Evolutionary conservation across 1,140 invertebrate species (phyloP).

Genomic region (Steinernema feltiae): DNA sequence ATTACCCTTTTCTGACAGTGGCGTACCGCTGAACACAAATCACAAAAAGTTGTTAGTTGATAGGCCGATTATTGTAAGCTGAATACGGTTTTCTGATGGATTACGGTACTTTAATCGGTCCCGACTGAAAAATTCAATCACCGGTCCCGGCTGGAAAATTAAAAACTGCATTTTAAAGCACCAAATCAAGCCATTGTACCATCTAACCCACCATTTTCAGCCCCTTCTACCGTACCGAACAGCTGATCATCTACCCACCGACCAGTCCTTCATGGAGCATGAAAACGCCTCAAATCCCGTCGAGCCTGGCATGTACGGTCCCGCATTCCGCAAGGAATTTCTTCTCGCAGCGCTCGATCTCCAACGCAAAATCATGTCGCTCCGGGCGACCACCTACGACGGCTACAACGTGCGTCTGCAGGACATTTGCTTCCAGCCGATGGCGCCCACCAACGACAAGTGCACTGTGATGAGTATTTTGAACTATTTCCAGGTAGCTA

Average conservation of each 20-base stretch:
- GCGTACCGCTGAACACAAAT: no score
- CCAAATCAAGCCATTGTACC: not conserved
- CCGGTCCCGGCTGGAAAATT: no score
- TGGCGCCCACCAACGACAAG: constrained; percentile 65
- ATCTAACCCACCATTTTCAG: constrained; percentile 59
- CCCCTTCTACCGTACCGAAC: constrained; percentile 90
- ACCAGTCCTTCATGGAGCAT: constrained; percentile 38
- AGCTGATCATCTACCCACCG: constrained; percentile 68
- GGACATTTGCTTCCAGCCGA: constrained; percentile 84
- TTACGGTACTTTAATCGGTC: no score
- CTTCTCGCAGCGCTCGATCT: constrained; percentile 61
- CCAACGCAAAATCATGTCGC: constrained; percentile 28
- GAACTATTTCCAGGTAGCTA: constrained; percentile 73
- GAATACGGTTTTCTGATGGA: no score
- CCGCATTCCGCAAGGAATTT: constrained; percentile 78
- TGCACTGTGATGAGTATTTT: constrained; percentile 83
- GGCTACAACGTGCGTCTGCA: constrained; percentile 60
- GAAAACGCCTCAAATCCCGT: constrained; percentile 58
- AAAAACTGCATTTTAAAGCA: constrained; percentile 19
- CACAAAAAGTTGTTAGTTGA: no score
- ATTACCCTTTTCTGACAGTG: no score
- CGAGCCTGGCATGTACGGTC: constrained; percentile 66
- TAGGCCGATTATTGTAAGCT: no score
- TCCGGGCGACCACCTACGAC: constrained; percentile 16
- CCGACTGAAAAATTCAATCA: no score